These are phyloP conservation scores for Gymnocypris eckloni DNA, from an alignment of 2,797 vertebrate species.

Conservation along the genomic window DNA sequence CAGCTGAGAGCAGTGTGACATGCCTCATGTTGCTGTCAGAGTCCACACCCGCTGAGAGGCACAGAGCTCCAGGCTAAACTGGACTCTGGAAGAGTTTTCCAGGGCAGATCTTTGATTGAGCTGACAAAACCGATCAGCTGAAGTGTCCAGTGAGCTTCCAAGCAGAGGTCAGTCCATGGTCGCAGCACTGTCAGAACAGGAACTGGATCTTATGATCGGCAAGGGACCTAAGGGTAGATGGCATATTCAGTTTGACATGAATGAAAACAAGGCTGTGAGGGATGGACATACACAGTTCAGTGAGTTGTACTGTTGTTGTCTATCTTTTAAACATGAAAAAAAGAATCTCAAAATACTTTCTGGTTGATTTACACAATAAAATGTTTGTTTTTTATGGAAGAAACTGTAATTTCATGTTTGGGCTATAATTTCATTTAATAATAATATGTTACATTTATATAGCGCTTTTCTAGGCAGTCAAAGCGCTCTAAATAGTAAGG, in stretches of 20 bases:
- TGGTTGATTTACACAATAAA: not conserved
- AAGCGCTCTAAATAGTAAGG: too few species aligned
- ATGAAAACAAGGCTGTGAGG: slow-evolving; percentile 10
- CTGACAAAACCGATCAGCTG: slow-evolving; percentile 3
- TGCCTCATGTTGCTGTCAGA: slow-evolving; percentile 29
- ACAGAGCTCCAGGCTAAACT: slow-evolving; percentile 35
- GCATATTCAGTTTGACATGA: slow-evolving; percentile 4
- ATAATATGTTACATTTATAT: too few species aligned
- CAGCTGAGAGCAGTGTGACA: slow-evolving; percentile 7
- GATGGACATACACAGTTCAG: not conserved
- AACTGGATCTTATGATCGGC: slow-evolving; percentile 11
- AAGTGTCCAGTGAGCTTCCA: slow-evolving; percentile 11
- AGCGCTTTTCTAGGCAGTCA: too few species aligned
- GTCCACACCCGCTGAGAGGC: slow-evolving; percentile 15
- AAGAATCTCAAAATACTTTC: not conserved
- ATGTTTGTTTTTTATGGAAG: not conserved
- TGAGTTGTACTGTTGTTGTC: not conserved
- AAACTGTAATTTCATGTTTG: not conserved
- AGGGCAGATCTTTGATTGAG: slow-evolving; percentile 32
- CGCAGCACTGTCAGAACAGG: slow-evolving; percentile 13
- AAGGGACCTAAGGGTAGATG: not conserved
- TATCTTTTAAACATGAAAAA: not conserved
- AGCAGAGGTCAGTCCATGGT: slow-evolving; percentile 27
- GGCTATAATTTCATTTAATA: not conserved
- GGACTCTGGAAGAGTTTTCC: slow-evolving; percentile 2